Percentiles rank a stretch among this genome's conserved stretches.
These are phyloP conservation scores for Tetrao urogallus DNA, from an alignment of 2,113 vertebrate species.

Conservation along the genomic window DNA sequence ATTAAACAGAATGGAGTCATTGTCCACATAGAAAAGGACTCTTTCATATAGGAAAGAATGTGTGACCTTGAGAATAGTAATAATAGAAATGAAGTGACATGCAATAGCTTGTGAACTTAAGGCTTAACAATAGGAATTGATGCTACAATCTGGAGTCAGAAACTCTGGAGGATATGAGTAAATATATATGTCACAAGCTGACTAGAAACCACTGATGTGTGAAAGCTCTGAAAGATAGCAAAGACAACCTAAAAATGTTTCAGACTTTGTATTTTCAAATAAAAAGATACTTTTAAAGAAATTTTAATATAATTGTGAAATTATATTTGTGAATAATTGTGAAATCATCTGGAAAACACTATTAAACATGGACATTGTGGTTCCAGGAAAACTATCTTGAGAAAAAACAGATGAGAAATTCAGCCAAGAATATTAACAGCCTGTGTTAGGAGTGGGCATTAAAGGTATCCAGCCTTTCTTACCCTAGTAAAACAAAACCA, in stretches of 20 bases:
- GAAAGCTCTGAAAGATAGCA: neutral
- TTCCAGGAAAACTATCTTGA: neutral
- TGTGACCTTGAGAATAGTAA: slow-evolving; percentile 26
- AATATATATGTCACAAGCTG: slow-evolving; percentile 1
- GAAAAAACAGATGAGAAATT: neutral
- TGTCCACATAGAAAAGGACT: neutral
- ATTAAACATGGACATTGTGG: neutral
- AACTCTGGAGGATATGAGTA: neutral
- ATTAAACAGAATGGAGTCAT: slow-evolving; percentile 27
- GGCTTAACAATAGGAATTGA: slow-evolving; percentile 14
- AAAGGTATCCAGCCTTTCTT: neutral
- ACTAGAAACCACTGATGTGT: neutral
- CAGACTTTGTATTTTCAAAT: neutral
- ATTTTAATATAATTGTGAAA: neutral
- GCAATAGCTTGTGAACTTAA: slow-evolving; percentile 21
- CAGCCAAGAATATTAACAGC: neutral
- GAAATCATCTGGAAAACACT: neutral
- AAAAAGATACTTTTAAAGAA: neutral
- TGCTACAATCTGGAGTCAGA: slow-evolving; percentile 14
- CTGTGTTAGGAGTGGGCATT: neutral
- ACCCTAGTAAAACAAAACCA: neutral
- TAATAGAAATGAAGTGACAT: slow-evolving; percentile 49
- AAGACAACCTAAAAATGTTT: neutral
- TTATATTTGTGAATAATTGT: too few species aligned
- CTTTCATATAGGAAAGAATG: neutral